phyloP scores from a whole-genome alignment of 2,113 vertebrate species.

The Calonectris borealis region DNA sequence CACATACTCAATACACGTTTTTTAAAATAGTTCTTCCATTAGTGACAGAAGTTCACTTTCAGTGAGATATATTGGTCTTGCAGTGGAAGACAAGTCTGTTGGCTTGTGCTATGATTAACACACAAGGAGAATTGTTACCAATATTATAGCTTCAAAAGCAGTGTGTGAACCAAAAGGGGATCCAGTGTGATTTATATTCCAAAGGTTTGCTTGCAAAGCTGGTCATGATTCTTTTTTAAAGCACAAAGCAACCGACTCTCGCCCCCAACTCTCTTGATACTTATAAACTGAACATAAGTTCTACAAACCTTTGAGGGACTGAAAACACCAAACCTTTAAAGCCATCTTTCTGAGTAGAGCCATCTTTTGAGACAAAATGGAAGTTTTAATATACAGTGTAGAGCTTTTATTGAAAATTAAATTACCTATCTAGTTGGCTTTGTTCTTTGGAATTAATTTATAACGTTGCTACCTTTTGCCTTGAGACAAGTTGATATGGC shows the following conservation, averaged over 20 bases:
- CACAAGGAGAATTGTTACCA: neutral
- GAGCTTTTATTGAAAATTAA: neutral
- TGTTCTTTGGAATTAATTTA: neutral
- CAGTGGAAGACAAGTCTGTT: neutral
- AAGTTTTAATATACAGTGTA: neutral
- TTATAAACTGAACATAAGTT: neutral
- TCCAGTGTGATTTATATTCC: neutral
- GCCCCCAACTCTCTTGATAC: neutral
- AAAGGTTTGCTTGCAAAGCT: neutral
- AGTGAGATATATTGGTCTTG: neutral
- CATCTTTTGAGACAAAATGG: neutral
- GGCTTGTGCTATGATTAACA: neutral
- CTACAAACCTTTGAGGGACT: neutral
- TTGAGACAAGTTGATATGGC: constrained; percentile 9
- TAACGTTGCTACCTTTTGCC: neutral
- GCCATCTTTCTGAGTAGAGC: neutral
- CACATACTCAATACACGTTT: neutral
- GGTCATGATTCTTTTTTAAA: neutral
- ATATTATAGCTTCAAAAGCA: neutral
- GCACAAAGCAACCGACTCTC: neutral
- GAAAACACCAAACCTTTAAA: neutral
- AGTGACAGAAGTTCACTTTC: neutral
- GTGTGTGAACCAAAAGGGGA: neutral
- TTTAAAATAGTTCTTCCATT: neutral
- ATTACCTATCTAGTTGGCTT: neutral